Percentiles rank a stretch among this genome's conserved stretches.
Conservation (phyloP, 2,797 vertebrate genomes). For the Pygocentrus nattereri region DNA sequence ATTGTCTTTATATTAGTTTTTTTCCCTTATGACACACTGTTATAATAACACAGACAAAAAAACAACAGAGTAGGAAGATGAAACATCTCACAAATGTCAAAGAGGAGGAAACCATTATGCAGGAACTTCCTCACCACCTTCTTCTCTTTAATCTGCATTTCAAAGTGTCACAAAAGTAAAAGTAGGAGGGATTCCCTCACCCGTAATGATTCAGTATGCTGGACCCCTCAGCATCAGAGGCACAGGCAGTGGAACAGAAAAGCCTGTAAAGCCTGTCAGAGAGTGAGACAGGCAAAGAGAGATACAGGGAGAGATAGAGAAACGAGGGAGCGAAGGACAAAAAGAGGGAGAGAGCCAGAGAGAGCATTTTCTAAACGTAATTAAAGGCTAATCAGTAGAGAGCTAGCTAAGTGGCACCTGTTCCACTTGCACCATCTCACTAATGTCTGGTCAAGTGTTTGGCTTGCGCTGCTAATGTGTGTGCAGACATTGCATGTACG, state of each 20-base stretch:
- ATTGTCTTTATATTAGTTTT: background rate
- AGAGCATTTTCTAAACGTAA: slow-evolving; percentile 15
- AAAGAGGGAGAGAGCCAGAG: background rate
- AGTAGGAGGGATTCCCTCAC: slow-evolving; percentile 2
- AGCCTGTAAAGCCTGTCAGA: slow-evolving; percentile 12
- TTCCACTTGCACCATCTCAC: slow-evolving; percentile 4
- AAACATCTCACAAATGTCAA: background rate
- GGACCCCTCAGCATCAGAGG: background rate
- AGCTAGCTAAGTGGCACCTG: slow-evolving; percentile 27
- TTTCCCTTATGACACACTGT: background rate
- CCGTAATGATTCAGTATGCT: background rate
- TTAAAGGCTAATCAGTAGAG: slow-evolving; percentile 32
- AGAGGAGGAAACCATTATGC: background rate
- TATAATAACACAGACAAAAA: background rate
- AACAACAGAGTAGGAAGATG: background rate
- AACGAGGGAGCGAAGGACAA: background rate
- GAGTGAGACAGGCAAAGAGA: background rate
- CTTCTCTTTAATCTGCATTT: slow-evolving; percentile 7
- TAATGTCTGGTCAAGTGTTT: slow-evolving; percentile 40
- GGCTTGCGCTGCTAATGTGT: background rate
- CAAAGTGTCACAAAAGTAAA: background rate
- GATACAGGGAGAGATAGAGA: background rate
- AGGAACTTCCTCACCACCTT: background rate
- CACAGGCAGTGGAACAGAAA: background rate
- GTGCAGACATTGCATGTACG: background rate